phyloP scores from a whole-genome alignment of 1,140 invertebrate species.

The Orussus abietinus region DNA sequence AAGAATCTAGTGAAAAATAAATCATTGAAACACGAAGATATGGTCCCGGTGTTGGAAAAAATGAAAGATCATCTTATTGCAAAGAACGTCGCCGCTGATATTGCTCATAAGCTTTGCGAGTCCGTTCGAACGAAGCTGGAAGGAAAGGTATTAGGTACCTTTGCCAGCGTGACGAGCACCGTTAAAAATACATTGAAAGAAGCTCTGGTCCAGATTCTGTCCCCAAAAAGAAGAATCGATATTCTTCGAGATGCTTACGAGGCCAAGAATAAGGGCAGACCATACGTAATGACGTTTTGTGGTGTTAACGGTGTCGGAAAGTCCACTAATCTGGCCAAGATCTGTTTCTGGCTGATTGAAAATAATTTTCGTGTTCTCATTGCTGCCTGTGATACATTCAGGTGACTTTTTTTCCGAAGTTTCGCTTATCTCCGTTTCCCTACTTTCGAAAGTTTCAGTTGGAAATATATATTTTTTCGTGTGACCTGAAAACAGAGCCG shows the following conservation, averaged over 20 bases:
- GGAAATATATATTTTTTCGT: background rate
- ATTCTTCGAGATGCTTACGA: conserved; percentile 95
- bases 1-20: conserved; percentile 86
- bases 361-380: conserved; percentile 95
- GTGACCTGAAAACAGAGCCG: conserved; percentile 63
- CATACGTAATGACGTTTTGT: conserved; percentile 97
- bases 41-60: conserved; percentile 88
- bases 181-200: conserved; percentile 80
- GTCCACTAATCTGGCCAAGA: conserved; percentile 99
- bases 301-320: conserved; percentile 99
- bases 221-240: conserved; percentile 91
- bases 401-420: conserved; percentile 25
- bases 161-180: conserved; percentile 82
- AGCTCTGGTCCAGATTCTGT: conserved; percentile 86
- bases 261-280: conserved; percentile 73
- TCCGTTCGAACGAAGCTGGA: conserved; percentile 90
- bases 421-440: no score
- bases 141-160: conserved; percentile 92
- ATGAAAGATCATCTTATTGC: conserved; percentile 93
- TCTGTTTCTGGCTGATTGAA: conserved; percentile 99
- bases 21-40: conserved; percentile 66
- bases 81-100: conserved; percentile 98
- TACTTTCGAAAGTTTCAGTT: background rate
- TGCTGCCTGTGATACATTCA: conserved; percentile 98
- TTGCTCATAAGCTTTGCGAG: conserved; percentile 90